Conservation (phyloP, 2,797 vertebrate genomes). For the Champsocephalus esox region DNA sequence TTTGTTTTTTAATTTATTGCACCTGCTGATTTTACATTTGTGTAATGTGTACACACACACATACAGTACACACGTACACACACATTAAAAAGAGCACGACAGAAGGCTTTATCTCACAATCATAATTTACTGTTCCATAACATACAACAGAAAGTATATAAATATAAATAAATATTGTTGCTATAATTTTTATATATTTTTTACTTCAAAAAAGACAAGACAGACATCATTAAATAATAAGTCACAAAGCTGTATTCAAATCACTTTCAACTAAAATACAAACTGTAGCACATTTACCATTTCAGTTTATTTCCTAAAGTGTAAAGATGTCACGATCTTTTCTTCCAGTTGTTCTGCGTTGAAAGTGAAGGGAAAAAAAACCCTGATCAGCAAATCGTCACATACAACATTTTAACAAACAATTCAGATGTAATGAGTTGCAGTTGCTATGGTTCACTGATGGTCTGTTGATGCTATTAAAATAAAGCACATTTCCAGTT, state of each 20-base stretch:
- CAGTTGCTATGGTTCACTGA: slow-evolving; percentile 30
- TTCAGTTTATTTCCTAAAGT: neutral
- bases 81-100: slow-evolving; percentile 7
- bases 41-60: no score
- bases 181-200: slow-evolving; percentile 63
- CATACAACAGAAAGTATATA: slow-evolving; percentile 81
- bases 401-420: slow-evolving; percentile 26
- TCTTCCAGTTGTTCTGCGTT: slow-evolving; percentile 12
- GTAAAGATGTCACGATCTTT: neutral
- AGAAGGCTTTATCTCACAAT: slow-evolving; percentile 68
- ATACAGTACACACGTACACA: neutral
- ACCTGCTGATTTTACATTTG: no score
- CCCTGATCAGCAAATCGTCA: slow-evolving; percentile 36
- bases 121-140: slow-evolving; percentile 77
- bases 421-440: slow-evolving; percentile 17
- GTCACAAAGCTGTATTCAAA: slow-evolving; percentile 48
- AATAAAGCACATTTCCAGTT: neutral
- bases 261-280: slow-evolving; percentile 43
- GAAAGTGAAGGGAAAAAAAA: slow-evolving; percentile 41
- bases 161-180: slow-evolving; percentile 76
- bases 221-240: slow-evolving; percentile 56
- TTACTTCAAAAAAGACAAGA: slow-evolving; percentile 71
- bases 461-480: slow-evolving; percentile 17
- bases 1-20: no score
- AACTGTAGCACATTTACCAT: slow-evolving; percentile 15